Evolutionary conservation across 2,797 vertebrate species (phyloP).

Genomic region (Nyctalus aviator): DNA sequence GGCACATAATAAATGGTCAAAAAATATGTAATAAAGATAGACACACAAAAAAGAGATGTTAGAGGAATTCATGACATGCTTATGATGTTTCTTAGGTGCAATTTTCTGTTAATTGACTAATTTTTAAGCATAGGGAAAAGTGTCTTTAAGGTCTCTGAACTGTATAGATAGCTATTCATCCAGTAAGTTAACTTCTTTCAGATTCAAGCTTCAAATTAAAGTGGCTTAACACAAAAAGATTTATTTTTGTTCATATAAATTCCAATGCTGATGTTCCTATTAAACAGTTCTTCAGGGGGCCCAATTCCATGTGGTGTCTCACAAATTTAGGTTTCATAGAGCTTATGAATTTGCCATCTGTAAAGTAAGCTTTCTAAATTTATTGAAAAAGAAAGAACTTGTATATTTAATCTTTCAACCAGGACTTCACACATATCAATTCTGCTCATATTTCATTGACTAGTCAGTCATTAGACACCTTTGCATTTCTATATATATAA

Average conservation of each 20-base stretch:
- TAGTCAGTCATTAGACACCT: background rate
- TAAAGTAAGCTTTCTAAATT: constrained; percentile 27
- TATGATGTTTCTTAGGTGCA: background rate
- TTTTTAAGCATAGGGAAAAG: constrained; percentile 9
- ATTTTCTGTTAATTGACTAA: constrained; percentile 33
- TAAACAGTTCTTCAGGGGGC: background rate
- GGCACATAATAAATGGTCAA: background rate
- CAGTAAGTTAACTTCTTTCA: background rate
- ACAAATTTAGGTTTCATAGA: background rate
- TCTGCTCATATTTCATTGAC: background rate
- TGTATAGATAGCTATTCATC: background rate
- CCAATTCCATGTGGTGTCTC: background rate
- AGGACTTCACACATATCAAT: background rate
- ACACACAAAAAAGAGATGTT: background rate
- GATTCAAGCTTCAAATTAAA: background rate
- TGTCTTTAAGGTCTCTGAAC: background rate
- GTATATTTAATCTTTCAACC: background rate
- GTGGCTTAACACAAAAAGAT: background rate
- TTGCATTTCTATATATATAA: no score
- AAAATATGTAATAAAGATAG: background rate
- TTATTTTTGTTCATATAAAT: background rate
- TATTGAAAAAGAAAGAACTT: background rate
- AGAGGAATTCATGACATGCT: background rate
- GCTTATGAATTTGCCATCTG: background rate
- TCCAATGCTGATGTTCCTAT: background rate